Conservation (phyloP, 1,140 invertebrate genomes). For the Drosophila carrolli region DNA sequence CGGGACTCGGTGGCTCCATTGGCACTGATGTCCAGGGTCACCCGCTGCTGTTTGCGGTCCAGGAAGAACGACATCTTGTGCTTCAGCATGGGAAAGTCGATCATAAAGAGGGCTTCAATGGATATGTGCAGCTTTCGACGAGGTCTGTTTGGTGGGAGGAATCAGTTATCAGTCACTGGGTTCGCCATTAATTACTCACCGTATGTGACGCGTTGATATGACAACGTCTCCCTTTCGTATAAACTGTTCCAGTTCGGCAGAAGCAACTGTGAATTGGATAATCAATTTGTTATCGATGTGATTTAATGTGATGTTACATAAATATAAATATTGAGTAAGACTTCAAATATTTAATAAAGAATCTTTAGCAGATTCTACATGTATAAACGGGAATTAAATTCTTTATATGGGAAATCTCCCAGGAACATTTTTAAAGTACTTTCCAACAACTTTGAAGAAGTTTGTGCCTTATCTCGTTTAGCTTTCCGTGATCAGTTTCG, state of each 20-base stretch:
- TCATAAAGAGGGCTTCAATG: conserved; percentile 88
- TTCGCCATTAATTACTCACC: conserved; percentile 47
- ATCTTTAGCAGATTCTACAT: not conserved
- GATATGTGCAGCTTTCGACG: conserved; percentile 85
- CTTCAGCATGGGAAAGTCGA: conserved; percentile 87
- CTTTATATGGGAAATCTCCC: too few relatives aligned
- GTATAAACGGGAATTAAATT: too few relatives aligned
- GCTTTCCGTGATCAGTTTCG: conserved; percentile 5
- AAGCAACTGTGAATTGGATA: conserved; percentile 85
- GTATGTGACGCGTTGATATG: conserved; percentile 87
- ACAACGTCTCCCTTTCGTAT: conserved; percentile 87
- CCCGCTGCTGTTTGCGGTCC: conserved; percentile 87
- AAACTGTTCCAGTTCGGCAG: conserved; percentile 86
- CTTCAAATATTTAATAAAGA: not conserved
- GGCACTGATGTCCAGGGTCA: conserved; percentile 85
- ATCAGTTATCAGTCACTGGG: not conserved
- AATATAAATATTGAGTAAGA: too few relatives aligned
- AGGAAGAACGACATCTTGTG: conserved; percentile 88
- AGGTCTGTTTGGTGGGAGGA: conserved; percentile 56
- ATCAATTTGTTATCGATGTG: too few relatives aligned
- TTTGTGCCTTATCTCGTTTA: conserved; percentile 17
- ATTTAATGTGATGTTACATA: too few relatives aligned
- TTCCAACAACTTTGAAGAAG: too few relatives aligned
- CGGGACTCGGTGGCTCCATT: conserved; percentile 74
- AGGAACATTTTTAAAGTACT: too few relatives aligned